phyloP scores from a whole-genome alignment of 1,140 invertebrate genomes.

The Ditylenchus dipsaci region DNA sequence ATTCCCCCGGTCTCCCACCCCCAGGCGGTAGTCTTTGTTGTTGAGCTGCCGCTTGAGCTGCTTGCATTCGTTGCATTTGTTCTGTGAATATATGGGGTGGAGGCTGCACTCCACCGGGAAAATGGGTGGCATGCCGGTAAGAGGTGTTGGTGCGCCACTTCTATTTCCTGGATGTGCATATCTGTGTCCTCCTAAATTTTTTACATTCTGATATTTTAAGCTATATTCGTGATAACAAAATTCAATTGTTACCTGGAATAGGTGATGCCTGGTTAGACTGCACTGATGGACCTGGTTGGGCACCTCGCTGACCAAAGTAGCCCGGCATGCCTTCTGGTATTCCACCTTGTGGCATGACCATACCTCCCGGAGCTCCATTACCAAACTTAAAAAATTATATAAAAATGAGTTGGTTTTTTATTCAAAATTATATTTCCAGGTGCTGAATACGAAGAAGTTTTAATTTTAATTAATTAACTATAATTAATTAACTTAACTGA shows the following conservation, averaged over 20 bases:
- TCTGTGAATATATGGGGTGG: conserved; percentile 26
- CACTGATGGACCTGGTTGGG: conserved; percentile 25
- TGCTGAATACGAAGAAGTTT: too few relatives aligned
- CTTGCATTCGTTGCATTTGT: neutral
- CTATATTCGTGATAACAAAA: neutral
- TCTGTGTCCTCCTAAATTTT: conserved; percentile 10
- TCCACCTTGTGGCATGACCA: conserved; percentile 11
- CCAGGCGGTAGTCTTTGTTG: neutral
- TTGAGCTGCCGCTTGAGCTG: conserved; percentile 12
- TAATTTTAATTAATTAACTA: too few relatives aligned
- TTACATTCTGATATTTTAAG: neutral
- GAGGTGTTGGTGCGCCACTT: conserved; percentile 27
- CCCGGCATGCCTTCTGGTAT: conserved; percentile 20
- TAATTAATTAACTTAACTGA: too few relatives aligned
- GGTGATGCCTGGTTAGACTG: conserved; percentile 29
- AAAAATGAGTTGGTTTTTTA: too few relatives aligned
- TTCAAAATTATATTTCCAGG: neutral
- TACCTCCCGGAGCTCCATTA: neutral
- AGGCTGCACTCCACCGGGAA: conserved; percentile 5
- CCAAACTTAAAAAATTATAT: conserved; percentile 3
- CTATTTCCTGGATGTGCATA: conserved; percentile 21
- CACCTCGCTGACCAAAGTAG: conserved; percentile 21
- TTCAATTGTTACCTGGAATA: conserved; percentile 16
- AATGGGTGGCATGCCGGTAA: conserved; percentile 9
- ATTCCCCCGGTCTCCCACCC: neutral